These are phyloP conservation scores for Cyanoderma ruficeps DNA, from an alignment of 2,113 vertebrate species.

Conservation along the genomic window DNA sequence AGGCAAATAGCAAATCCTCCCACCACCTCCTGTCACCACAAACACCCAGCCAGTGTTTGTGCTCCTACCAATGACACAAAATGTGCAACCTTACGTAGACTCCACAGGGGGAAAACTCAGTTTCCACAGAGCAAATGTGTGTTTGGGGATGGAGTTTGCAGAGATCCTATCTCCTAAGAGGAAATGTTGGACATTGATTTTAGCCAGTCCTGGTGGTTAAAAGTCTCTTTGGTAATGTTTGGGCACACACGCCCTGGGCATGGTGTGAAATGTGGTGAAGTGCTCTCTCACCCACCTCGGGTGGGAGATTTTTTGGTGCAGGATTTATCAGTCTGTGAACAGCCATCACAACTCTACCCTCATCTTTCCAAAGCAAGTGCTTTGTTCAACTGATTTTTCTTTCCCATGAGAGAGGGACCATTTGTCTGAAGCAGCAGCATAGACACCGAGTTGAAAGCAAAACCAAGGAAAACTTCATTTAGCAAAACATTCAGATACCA, in stretches of 20 bases:
- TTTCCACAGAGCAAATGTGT: neutral
- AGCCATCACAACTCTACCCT: neutral
- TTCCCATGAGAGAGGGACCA: neutral
- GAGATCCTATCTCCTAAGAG: neutral
- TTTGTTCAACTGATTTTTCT: neutral
- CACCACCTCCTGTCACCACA: neutral
- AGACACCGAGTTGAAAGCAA: neutral
- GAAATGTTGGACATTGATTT: neutral
- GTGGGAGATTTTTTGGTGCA: neutral
- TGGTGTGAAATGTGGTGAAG: neutral
- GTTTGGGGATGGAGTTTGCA: accelerated
- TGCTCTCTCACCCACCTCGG: accelerated
- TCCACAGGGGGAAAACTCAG: accelerated
- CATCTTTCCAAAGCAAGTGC: neutral
- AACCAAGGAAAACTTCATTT: neutral
- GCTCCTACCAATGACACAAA: neutral
- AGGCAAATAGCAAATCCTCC: neutral
- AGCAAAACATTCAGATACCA: neutral
- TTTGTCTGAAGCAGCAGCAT: neutral
- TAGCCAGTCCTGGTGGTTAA: neutral
- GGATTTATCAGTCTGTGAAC: neutral
- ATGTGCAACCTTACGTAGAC: neutral
- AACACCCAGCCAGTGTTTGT: neutral
- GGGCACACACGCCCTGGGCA: neutral
- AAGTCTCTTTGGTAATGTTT: neutral